Conservation (phyloP, 2,888 invertebrate species). For the Drosophila gaucha region DNA sequence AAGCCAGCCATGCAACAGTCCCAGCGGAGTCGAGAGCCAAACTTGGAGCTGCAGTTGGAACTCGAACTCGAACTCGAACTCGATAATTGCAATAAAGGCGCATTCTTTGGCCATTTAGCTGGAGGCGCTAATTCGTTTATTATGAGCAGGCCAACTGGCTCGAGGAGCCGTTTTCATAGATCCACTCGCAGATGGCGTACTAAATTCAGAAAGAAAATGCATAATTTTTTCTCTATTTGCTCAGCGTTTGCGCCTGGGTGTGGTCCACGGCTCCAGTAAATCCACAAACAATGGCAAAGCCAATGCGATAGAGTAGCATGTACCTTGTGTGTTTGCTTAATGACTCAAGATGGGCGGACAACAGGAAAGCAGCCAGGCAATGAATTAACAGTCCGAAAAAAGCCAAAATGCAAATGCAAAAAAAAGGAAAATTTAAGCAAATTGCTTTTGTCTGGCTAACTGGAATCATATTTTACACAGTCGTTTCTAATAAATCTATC, state of each 20-base stretch:
- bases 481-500: neutral
- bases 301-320: conserved; percentile 38
- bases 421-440: neutral
- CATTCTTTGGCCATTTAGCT: conserved; percentile 74
- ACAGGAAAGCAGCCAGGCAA: conserved; percentile 10
- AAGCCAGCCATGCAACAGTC: conserved; percentile 69
- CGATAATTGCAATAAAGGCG: conserved; percentile 78
- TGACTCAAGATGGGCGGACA: conserved; percentile 32
- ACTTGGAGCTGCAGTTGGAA: conserved; percentile 18
- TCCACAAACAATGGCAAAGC: conserved; percentile 54
- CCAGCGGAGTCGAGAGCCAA: conserved; percentile 24
- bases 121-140: conserved; percentile 78
- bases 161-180: conserved; percentile 32
- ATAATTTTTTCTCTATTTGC: conserved; percentile 59
- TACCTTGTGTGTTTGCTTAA: conserved; percentile 60
- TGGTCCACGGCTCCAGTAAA: conserved; percentile 45
- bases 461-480: neutral
- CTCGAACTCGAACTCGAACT: conserved; percentile 58
- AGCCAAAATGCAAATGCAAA: neutral
- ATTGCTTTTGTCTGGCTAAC: neutral
- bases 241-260: conserved; percentile 55
- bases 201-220: conserved; percentile 62
- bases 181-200: conserved; percentile 63
- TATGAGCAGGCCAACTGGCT: conserved; percentile 59
- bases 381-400: neutral